Conservation (phyloP, 2,888 invertebrate genomes). For the Theretra japonica region DNA sequence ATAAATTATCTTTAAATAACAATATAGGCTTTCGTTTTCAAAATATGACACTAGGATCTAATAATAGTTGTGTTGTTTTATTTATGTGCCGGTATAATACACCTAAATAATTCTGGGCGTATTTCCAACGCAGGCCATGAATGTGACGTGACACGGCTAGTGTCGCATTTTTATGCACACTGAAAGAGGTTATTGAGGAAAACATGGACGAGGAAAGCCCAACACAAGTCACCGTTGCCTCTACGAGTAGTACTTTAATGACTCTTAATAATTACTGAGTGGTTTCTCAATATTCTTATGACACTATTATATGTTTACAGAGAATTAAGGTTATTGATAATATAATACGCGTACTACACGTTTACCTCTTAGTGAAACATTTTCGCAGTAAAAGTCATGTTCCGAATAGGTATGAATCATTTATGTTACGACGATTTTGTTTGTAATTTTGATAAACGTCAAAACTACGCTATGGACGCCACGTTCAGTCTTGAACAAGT, state of each 20-base stretch:
- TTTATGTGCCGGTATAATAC: slow-evolving; percentile 46
- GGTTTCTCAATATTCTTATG: slow-evolving; percentile 3
- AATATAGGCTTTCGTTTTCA: slow-evolving; percentile 32
- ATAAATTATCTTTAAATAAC: no score
- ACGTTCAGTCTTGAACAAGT: no score
- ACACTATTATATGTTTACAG: not conserved
- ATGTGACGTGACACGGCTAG: slow-evolving; percentile 48
- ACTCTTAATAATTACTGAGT: not conserved
- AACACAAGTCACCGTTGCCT: not conserved
- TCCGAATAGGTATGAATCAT: not conserved
- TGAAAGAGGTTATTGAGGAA: slow-evolving; percentile 41
- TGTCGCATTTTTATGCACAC: slow-evolving; percentile 46
- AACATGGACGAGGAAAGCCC: slow-evolving; percentile 16
- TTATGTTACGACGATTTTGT: not conserved
- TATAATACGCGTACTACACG: not conserved
- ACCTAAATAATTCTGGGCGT: slow-evolving; percentile 62
- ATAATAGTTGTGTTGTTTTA: slow-evolving; percentile 53
- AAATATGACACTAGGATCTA: slow-evolving; percentile 45
- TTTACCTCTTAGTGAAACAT: not conserved
- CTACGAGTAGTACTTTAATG: not conserved
- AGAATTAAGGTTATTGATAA: not conserved
- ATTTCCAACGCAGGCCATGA: slow-evolving; percentile 61
- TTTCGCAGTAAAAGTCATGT: not conserved
- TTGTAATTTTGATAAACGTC: no score
- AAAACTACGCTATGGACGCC: no score